Conservation (phyloP, 2,888 invertebrate species). For the Macropis europaea region DNA sequence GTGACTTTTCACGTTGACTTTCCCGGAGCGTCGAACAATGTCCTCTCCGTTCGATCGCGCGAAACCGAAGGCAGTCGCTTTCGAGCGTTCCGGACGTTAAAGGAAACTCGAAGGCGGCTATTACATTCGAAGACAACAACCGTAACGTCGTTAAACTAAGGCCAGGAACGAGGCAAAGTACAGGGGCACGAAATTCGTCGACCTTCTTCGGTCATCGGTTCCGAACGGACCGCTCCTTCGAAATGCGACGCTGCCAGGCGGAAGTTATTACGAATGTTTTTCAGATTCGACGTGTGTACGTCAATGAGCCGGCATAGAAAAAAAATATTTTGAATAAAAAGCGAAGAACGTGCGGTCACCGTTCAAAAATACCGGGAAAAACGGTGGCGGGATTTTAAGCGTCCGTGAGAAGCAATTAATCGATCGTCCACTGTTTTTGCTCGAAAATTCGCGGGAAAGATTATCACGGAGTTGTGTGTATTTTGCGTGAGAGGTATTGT, state of each 20-base stretch:
- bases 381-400: too few species aligned
- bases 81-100: not conserved
- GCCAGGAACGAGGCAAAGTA: slow-evolving; percentile 40
- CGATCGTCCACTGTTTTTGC: too few species aligned
- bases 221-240: slow-evolving; percentile 18
- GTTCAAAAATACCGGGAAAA: too few species aligned
- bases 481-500: too few species aligned
- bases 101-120: slow-evolving; percentile 33
- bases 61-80: not conserved
- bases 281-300: not conserved
- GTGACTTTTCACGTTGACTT: too few species aligned
- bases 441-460: too few species aligned
- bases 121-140: slow-evolving; percentile 25
- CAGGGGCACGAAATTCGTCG: slow-evolving; percentile 54
- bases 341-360: too few species aligned
- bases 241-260: slow-evolving; percentile 33
- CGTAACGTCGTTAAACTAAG: slow-evolving; percentile 38
- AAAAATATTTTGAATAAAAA: too few species aligned
- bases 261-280: slow-evolving; percentile 32
- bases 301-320: too few species aligned
- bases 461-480: too few species aligned
- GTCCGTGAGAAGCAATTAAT: too few species aligned
- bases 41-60: not conserved
- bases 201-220: slow-evolving; percentile 75
- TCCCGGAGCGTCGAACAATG: slow-evolving; percentile 3